Conservation (phyloP, 2,797 vertebrate species). For the Trichosurus vulpecula region DNA sequence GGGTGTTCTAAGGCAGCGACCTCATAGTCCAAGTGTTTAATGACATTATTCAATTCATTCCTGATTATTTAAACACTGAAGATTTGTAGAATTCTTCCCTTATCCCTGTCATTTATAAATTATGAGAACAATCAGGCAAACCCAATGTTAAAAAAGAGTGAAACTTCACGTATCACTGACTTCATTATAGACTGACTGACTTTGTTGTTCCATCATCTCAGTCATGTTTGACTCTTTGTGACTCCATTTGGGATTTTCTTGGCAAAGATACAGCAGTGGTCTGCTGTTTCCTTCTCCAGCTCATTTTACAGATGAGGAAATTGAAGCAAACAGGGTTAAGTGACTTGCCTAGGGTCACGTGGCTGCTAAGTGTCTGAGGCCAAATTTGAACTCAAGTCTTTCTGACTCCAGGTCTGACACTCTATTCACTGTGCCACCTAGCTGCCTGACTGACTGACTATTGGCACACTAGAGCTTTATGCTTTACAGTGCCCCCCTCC, state of each 20-base stretch:
- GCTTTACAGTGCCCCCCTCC: background rate
- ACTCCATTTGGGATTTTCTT: background rate
- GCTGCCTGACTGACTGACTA: too few relatives aligned
- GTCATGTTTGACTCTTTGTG: background rate
- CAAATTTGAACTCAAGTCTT: background rate
- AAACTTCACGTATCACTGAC: background rate
- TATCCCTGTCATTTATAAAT: constrained; percentile 51
- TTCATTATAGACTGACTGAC: background rate
- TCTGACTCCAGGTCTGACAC: background rate
- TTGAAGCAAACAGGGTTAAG: background rate
- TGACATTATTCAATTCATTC: background rate
- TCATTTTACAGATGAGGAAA: background rate
- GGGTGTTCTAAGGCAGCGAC: background rate
- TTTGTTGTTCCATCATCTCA: background rate
- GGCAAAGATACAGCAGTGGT: background rate
- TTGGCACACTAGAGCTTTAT: background rate
- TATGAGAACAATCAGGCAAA: constrained; percentile 55
- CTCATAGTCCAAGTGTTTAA: too few relatives aligned
- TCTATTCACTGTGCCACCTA: background rate
- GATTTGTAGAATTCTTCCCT: constrained; percentile 20
- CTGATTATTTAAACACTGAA: constrained; percentile 62
- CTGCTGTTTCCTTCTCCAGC: background rate
- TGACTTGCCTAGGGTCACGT: background rate
- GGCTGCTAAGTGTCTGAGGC: background rate
- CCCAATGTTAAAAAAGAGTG: constrained; percentile 39